phyloP scores from a whole-genome alignment of 2,888 invertebrate genomes.

The Oegoconia quadripuncta region DNA sequence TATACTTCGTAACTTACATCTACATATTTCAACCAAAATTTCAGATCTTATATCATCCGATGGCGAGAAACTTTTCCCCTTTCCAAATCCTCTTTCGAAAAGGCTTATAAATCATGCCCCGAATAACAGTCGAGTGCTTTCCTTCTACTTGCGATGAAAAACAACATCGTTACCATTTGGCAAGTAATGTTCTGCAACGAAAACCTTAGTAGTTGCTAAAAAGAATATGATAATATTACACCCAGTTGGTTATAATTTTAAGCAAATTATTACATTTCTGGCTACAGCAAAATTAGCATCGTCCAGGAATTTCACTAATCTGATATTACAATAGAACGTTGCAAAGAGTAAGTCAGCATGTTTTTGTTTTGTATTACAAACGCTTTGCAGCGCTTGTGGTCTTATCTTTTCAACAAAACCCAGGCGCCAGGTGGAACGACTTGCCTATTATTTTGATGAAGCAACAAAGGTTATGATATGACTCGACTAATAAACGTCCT shows the following conservation, averaged over 20 bases:
- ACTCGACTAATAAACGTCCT: conserved; percentile 39
- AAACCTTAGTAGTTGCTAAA: conserved; percentile 7
- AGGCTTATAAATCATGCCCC: conserved; percentile 48
- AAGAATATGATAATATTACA: conserved; percentile 6
- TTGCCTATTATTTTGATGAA: conserved; percentile 58
- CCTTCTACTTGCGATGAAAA: conserved; percentile 50
- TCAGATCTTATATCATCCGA: conserved; percentile 25
- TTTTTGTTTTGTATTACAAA: conserved; percentile 28
- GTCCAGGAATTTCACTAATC: conserved; percentile 4
- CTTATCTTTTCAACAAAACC: conserved; percentile 43
- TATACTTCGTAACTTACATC: neutral
- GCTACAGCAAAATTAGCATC: conserved; percentile 6
- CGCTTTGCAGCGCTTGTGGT: conserved; percentile 31
- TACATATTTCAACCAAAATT: conserved; percentile 1
- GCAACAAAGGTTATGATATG: conserved; percentile 55
- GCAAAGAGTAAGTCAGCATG: conserved; percentile 32
- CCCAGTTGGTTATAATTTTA: too few relatives aligned
- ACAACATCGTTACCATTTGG: conserved; percentile 45
- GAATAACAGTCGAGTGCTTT: conserved; percentile 34
- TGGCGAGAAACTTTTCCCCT: conserved; percentile 40
- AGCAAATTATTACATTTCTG: too few relatives aligned
- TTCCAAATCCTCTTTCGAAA: conserved; percentile 36
- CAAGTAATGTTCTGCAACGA: conserved; percentile 28
- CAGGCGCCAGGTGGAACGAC: conserved; percentile 46
- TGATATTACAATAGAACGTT: conserved; percentile 18